Evolutionary conservation across 2,797 vertebrate species (phyloP).

Genomic region (Anabas testudineus): DNA sequence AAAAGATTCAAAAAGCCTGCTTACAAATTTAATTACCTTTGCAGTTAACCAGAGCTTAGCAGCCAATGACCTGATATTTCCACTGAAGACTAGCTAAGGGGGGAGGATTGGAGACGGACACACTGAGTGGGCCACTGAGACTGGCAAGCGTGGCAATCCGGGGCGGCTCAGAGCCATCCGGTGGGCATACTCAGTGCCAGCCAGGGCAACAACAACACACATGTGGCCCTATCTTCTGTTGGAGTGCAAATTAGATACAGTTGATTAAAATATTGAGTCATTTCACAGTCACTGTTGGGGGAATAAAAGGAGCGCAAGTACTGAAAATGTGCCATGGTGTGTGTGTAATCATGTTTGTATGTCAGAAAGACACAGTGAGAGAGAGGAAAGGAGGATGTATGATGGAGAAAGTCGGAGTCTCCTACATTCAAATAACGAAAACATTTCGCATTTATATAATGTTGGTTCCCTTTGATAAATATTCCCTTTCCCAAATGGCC

Average conservation of each 20-base stretch:
- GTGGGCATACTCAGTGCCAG: constrained; percentile 78
- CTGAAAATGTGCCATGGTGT: constrained; percentile 61
- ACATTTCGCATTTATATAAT: constrained; percentile 77
- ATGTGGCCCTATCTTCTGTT: constrained; percentile 78
- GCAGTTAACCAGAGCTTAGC: constrained; percentile 85
- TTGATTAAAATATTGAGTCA: constrained; percentile 85
- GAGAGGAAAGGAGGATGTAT: constrained; percentile 15
- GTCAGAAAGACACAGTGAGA: constrained; percentile 40
- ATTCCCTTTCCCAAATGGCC: constrained; percentile 80
- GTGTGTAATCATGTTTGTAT: constrained; percentile 48
- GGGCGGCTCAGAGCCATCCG: constrained; percentile 74
- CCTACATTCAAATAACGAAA: constrained; percentile 72
- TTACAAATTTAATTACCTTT: constrained; percentile 88
- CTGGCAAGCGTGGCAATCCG: constrained; percentile 72
- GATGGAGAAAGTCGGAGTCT: constrained; percentile 32
- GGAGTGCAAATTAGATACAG: constrained; percentile 85
- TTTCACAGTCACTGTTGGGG: constrained; percentile 82
- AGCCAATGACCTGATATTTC: constrained; percentile 86
- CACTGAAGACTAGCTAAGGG: constrained; percentile 77
- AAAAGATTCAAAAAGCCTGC: constrained; percentile 86
- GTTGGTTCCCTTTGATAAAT: constrained; percentile 76
- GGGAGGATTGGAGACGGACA: constrained; percentile 70
- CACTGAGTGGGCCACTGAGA: constrained; percentile 78
- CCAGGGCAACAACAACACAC: constrained; percentile 75
- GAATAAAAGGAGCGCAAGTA: constrained; percentile 78